A percentile compares a stretch with the other conserved stretches of the same genome.
These are phyloP conservation scores for Coenonympha glycerion DNA, from an alignment of 2,888 invertebrate species.

Conservation along the genomic window DNA sequence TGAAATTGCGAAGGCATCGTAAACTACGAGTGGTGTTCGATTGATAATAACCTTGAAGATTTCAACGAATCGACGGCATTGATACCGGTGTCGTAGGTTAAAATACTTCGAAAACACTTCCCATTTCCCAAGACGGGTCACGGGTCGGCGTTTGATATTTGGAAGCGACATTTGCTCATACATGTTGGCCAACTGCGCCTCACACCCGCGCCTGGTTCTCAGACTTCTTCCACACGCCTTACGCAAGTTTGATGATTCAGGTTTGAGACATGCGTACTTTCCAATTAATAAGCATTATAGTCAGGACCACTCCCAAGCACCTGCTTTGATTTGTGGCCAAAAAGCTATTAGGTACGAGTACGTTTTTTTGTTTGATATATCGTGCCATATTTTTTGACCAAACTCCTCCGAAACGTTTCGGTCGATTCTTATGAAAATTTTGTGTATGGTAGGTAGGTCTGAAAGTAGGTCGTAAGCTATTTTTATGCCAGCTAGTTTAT, in stretches of 20 bases:
- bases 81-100: constrained; percentile 31
- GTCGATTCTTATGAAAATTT: not conserved
- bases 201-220: constrained; percentile 37
- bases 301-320: constrained; percentile 25
- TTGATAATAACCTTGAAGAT: constrained; percentile 14
- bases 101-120: constrained; percentile 36
- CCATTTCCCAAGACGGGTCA: constrained; percentile 54
- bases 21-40: constrained; percentile 17
- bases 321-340: not conserved
- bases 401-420: not conserved
- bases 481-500: no score
- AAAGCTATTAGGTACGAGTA: no score
- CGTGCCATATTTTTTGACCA: no score
- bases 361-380: no score
- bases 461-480: no score
- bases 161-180: constrained; percentile 54
- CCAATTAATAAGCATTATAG: constrained; percentile 17
- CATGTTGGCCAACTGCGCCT: constrained; percentile 52
- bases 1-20: constrained; percentile 21
- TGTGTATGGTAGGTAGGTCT: no score
- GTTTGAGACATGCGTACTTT: constrained; percentile 27
- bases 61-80: constrained; percentile 21
- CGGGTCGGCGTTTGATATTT: constrained; percentile 64
- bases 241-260: constrained; percentile 49
- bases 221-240: constrained; percentile 44